Percentiles rank a stretch among this genome's conserved stretches.
These are phyloP conservation scores for Coelogynopora nodosa DNA, from an alignment of 2,888 invertebrate species.

Conservation along the genomic window DNA sequence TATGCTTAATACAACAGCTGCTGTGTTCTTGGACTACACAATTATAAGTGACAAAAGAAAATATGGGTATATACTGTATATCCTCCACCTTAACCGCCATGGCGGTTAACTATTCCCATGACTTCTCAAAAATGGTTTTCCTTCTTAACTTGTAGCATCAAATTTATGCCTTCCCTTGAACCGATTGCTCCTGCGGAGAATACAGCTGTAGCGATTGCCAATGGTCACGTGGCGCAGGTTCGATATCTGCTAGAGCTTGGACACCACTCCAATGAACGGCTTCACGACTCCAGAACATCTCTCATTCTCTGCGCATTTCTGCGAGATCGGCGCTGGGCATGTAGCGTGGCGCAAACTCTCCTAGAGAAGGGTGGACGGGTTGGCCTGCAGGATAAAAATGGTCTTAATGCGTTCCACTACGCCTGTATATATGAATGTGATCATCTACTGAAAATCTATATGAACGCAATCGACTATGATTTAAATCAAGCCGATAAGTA, in stretches of 20 bases:
- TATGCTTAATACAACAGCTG: too few relatives aligned
- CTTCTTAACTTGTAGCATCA: too few relatives aligned
- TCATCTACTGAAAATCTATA: conserved; percentile 52
- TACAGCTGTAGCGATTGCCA: conserved; percentile 51
- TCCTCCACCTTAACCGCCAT: too few relatives aligned
- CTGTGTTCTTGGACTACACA: too few relatives aligned
- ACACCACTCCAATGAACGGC: conserved; percentile 52
- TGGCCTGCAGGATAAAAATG: conserved; percentile 52
- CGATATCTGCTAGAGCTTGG: conserved; percentile 56
- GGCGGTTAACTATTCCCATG: too few relatives aligned
- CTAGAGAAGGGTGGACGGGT: conserved; percentile 57
- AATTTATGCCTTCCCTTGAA: conserved; percentile 24
- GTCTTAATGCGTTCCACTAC: conserved; percentile 57
- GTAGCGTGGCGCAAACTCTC: conserved; percentile 56
- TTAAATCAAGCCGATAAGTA: conserved; percentile 53
- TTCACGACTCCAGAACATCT: conserved; percentile 54
- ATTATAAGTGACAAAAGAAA: too few relatives aligned
- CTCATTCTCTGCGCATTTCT: conserved; percentile 56
- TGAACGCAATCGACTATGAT: conserved; percentile 57
- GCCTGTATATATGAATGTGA: conserved; percentile 55
- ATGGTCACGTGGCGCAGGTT: conserved; percentile 57
- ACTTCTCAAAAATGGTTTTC: too few relatives aligned
- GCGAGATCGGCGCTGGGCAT: conserved; percentile 55
- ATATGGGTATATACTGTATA: too few relatives aligned
- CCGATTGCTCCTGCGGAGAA: conserved; percentile 18